Evolutionary conservation across 2,797 vertebrate species (phyloP).

Genomic region (Emydoidea blandingii): DNA sequence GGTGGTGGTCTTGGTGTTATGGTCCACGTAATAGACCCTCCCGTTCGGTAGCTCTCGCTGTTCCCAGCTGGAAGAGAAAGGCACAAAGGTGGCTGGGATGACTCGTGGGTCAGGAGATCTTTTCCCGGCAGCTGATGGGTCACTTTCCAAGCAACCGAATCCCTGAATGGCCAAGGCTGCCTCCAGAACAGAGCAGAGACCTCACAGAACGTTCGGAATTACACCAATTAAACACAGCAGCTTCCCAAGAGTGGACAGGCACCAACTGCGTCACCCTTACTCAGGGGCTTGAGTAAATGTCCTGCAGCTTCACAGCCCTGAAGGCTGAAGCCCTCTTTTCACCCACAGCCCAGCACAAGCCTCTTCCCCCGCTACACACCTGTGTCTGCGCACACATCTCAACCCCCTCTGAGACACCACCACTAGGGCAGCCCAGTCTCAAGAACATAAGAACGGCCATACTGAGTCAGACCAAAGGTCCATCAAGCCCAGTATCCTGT

Average conservation of each 20-base stretch:
- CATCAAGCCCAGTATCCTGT: too few species aligned
- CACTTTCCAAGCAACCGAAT: neutral
- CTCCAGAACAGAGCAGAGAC: neutral
- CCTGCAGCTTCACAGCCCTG: neutral
- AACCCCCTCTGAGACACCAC: too few species aligned
- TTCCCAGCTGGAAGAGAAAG: conserved; percentile 89
- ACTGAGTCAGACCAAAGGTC: too few species aligned
- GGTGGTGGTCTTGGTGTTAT: conserved; percentile 98
- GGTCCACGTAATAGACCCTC: conserved; percentile 97
- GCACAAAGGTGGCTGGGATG: neutral
- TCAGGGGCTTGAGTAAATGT: too few species aligned
- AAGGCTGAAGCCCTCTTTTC: neutral
- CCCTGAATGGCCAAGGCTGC: neutral
- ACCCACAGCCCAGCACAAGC: neutral
- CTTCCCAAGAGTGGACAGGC: neutral
- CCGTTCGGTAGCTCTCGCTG: conserved; percentile 95
- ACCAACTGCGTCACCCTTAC: neutral
- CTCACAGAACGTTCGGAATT: neutral
- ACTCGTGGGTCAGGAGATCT: neutral
- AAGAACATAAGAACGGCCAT: too few species aligned
- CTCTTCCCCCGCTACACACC: neutral
- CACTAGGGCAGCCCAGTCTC: neutral
- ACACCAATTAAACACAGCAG: too few species aligned
- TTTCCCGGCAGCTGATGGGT: neutral
- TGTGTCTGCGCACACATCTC: neutral